phyloP scores from a whole-genome alignment of 2,888 invertebrate species.

The Diaphora mendica region DNA sequence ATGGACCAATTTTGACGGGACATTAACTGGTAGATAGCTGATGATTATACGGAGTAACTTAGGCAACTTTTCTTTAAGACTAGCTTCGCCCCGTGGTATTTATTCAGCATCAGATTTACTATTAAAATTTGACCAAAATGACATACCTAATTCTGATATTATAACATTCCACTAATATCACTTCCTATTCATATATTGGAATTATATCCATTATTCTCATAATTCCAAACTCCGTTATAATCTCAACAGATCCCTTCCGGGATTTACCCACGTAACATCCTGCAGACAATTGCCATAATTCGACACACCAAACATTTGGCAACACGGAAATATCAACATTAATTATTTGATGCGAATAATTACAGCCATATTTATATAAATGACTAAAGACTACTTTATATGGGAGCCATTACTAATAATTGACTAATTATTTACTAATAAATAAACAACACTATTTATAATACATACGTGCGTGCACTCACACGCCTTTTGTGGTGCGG shows the following conservation, averaged over 20 bases:
- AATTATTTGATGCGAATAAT: conserved; percentile 11
- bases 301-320: neutral
- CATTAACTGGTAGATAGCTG: too few relatives aligned
- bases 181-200: neutral
- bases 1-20: too few relatives aligned
- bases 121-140: too few relatives aligned
- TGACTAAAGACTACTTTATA: conserved; percentile 7
- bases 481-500: neutral
- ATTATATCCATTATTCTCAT: neutral
- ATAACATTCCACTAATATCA: too few relatives aligned
- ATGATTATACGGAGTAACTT: too few relatives aligned
- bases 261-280: conserved; percentile 8
- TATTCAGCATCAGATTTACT: neutral
- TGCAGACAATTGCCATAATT: conserved; percentile 8
- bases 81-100: too few relatives aligned
- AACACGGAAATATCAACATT: conserved; percentile 16
- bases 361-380: neutral
- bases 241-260: neutral
- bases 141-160: too few relatives aligned
- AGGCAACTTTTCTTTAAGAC: too few relatives aligned
- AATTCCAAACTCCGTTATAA: neutral
- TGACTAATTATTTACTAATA: conserved; percentile 13
- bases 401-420: conserved; percentile 12
- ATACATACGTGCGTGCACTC: neutral
- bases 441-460: neutral